Percentiles rank a stretch among this genome's conserved stretches.
These are phyloP conservation scores for Lathamus discolor DNA, from an alignment of 2,113 vertebrate genomes.

Conservation along the genomic window DNA sequence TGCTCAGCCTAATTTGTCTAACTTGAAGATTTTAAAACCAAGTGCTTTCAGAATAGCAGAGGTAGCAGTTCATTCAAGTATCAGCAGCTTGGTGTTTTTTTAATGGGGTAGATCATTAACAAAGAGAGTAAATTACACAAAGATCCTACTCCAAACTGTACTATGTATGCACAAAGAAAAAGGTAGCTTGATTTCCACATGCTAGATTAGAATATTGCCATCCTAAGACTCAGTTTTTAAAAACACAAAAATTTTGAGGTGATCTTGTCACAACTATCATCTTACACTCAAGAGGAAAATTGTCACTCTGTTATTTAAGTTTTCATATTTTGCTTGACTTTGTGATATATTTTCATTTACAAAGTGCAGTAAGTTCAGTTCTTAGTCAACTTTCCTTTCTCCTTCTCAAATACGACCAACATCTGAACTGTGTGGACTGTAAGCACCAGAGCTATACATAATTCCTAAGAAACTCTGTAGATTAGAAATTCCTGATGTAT, in stretches of 20 bases:
- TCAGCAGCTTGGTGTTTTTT: background rate
- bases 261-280: background rate
- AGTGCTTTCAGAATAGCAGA: background rate
- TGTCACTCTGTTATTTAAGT: background rate
- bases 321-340: background rate
- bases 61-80: background rate
- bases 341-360: background rate
- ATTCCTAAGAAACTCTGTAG: background rate
- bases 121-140: background rate
- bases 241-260: background rate
- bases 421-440: background rate
- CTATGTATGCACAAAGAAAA: background rate
- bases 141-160: background rate
- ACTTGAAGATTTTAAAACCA: background rate
- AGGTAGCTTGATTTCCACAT: background rate
- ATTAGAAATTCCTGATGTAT: background rate
- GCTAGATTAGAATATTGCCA: background rate
- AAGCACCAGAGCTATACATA: background rate
- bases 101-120: background rate
- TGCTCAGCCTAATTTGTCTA: background rate
- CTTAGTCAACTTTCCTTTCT: background rate
- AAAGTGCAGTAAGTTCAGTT: background rate
- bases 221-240: background rate
- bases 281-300: background rate
- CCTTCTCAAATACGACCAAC: background rate